A percentile compares a stretch with the other conserved stretches of the same genome.
Evolutionary conservation across 53 echinoderm and acorn worm genomes (phyloP).

Genomic region (Antedon mediterranea): DNA sequence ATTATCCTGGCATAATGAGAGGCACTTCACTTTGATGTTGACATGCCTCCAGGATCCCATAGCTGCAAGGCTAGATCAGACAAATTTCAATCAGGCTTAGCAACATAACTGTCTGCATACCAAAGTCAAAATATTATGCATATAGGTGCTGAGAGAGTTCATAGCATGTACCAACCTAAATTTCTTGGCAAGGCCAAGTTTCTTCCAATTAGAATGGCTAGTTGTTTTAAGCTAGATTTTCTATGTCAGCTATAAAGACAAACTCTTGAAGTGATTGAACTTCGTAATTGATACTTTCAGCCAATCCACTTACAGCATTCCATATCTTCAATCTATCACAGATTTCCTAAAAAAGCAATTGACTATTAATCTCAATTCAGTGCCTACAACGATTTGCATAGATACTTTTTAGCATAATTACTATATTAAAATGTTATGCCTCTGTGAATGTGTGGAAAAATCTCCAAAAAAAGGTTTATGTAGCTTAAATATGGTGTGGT

Average conservation of each 20-base stretch:
- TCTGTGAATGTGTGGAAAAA: too few species aligned
- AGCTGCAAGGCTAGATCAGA: not conserved
- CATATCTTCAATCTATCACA: too few species aligned
- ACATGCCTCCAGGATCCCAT: not conserved
- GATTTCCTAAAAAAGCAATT: too few species aligned
- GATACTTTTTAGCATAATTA: too few species aligned
- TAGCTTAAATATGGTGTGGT: too few species aligned
- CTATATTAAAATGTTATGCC: too few species aligned
- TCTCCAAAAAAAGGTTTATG: too few species aligned
- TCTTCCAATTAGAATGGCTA: not conserved
- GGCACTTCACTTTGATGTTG: not conserved
- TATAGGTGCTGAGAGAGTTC: not conserved
- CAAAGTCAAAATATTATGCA: not conserved
- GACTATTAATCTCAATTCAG: too few species aligned
- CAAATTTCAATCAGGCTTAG: conserved; percentile 1
- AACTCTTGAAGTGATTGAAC: not conserved
- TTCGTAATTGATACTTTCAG: not conserved
- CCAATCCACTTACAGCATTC: not conserved
- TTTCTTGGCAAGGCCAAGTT: not conserved
- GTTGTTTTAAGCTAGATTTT: not conserved
- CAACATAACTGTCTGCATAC: not conserved
- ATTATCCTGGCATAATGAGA: not conserved
- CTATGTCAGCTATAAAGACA: not conserved
- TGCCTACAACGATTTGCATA: too few species aligned
- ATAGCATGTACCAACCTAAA: not conserved